Conservation (phyloP, 2,888 invertebrate species). For the Oegoconia quadripuncta region DNA sequence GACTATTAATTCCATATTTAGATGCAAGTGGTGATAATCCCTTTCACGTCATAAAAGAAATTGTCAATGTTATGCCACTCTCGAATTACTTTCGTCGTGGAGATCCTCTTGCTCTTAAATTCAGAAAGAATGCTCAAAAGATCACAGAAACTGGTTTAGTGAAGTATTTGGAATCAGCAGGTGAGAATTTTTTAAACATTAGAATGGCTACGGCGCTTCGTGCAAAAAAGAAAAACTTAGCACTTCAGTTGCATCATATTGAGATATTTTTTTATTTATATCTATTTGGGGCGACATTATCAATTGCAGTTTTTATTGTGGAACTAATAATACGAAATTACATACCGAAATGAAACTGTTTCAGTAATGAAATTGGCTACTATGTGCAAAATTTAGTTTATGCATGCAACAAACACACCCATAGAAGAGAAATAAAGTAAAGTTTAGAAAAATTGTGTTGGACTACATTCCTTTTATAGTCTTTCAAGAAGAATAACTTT, state of each 20-base stretch:
- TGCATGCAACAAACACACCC: too few relatives aligned
- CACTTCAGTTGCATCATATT: not conserved
- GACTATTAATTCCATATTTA: not conserved
- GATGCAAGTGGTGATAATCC: not conserved
- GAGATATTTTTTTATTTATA: not conserved
- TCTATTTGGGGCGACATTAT: not conserved
- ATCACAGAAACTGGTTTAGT: not conserved
- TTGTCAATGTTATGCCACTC: not conserved
- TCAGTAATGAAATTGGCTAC: too few relatives aligned
- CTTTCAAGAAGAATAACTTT: too few relatives aligned
- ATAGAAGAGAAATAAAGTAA: too few relatives aligned
- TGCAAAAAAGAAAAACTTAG: not conserved
- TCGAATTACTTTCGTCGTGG: not conserved
- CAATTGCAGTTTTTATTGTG: not conserved
- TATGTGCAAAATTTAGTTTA: too few relatives aligned
- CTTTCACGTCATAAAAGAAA: not conserved
- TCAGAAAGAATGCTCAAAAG: not conserved
- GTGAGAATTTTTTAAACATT: not conserved
- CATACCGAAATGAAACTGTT: too few relatives aligned
- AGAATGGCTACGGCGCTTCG: not conserved
- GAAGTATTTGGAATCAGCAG: not conserved
- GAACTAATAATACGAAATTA: too few relatives aligned
- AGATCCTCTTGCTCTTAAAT: too few relatives aligned
- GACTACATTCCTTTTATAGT: too few relatives aligned
- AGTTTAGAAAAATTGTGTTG: too few relatives aligned